Base-by-base conservation (phyloP, 2,797 vertebrate genomes). In the Emydoidea blandingii region DNA sequence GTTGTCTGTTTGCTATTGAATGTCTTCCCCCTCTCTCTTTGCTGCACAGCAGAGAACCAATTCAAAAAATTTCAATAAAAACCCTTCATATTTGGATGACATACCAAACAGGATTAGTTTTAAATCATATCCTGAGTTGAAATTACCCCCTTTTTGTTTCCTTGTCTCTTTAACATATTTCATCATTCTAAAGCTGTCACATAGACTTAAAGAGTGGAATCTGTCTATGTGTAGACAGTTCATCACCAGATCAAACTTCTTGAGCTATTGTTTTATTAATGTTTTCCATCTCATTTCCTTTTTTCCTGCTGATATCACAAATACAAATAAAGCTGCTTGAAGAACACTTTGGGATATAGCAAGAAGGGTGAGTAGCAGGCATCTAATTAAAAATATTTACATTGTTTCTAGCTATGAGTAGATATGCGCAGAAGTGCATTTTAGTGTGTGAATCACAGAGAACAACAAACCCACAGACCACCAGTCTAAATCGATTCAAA, bases 261-360 rank as follows among this genome's bases (percentile, higher is more conserved):
- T 92, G 27, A 93, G 23, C 50, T 96, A 87, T 81, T 89, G 79
- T 93, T 96, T 97, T 94, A 90, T 97, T 95, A 93, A 96, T 89
- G 11, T 87, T 96, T 97, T 93, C 27, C 21, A 80, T 50, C 53
- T 94, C 8, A 81, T 95, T 97, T 96, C 53, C 62, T 96, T 91
- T 83, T 92, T 97, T 93, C 74, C 84, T 62, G n/a, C 72, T 21
- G 8, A 83, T 79, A 90, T 81, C 62, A 85, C 37, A 95, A 95
- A 94, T 92, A 21, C 49, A 96, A 94, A 91, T 27, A 92, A 79
- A 95, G 94, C 54, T 76, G 83, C 47, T 52, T 76, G 5, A 12
- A 84, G 12, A 6, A 91, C 89, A 68, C 52, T 83, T 82, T 95
- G 29, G 59, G 84, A 92, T 74, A 79, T 15, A 86, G 14, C 23